Evolutionary conservation across 2,113 vertebrate species (phyloP).

Genomic region (Megaceryle torquata): DNA sequence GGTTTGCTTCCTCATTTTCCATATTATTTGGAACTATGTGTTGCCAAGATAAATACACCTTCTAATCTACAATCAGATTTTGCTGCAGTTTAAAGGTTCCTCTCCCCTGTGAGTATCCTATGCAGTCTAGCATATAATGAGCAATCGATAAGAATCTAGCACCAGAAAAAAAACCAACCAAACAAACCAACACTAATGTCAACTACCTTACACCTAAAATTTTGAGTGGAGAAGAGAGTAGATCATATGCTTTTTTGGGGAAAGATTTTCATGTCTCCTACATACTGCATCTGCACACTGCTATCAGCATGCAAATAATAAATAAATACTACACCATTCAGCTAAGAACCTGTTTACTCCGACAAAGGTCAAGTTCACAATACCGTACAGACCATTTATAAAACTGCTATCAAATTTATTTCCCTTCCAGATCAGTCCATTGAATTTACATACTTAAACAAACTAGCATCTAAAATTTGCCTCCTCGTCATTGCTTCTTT

Average conservation of each 20-base stretch:
- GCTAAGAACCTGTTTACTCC: not conserved
- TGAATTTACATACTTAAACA: constrained; percentile 62
- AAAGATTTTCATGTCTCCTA: not conserved
- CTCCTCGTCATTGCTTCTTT: constrained; percentile 13
- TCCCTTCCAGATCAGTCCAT: constrained; percentile 40
- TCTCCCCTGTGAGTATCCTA: not conserved
- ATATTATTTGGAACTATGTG: not conserved
- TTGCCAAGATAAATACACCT: not conserved
- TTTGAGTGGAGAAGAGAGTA: not conserved
- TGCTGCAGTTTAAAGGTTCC: not conserved
- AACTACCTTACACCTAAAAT: not conserved
- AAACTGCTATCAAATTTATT: constrained; percentile 38
- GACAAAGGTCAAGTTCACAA: constrained; percentile 46
- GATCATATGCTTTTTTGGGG: not conserved
- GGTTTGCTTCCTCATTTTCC: not conserved
- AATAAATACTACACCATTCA: not conserved
- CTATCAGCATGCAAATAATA: not conserved
- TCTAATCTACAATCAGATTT: not conserved
- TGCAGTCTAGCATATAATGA: not conserved
- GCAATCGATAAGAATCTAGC: not conserved
- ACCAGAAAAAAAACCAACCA: not conserved
- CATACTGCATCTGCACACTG: not conserved
- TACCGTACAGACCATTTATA: not conserved
- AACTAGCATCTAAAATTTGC: constrained; percentile 47
- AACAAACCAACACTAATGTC: too few relatives aligned